Evolutionary conservation across 2,113 vertebrate genomes (phyloP).

Genomic region (Etheostoma cragini): DNA sequence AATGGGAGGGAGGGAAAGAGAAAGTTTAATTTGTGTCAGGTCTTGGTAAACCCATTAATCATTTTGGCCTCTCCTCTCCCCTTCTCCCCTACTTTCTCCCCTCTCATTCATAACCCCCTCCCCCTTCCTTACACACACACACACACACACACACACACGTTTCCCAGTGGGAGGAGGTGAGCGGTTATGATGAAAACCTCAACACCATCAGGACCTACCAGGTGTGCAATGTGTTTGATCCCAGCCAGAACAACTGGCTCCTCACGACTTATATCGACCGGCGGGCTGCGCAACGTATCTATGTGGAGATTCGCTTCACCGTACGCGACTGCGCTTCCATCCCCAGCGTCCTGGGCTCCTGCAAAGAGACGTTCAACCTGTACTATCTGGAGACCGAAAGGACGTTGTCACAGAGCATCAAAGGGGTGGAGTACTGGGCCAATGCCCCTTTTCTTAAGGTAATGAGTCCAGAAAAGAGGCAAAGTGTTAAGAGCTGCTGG

Average conservation of each 20-base stretch:
- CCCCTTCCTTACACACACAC: background rate
- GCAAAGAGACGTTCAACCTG: slow-evolving; percentile 99
- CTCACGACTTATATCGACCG: slow-evolving; percentile 96
- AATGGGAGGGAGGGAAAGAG: slow-evolving; percentile 53
- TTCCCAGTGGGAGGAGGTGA: slow-evolving; percentile 96
- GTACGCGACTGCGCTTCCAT: slow-evolving; percentile 98
- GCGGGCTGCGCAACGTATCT: slow-evolving; percentile 93
- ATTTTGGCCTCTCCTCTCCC: slow-evolving; percentile 51
- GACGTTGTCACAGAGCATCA: slow-evolving; percentile 88
- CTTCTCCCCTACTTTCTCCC: slow-evolving; percentile 16
- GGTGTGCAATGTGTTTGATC: slow-evolving; percentile 99
- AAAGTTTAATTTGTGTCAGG: slow-evolving; percentile 79
- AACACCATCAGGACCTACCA: slow-evolving; percentile 98
- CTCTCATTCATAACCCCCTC: slow-evolving; percentile 9
- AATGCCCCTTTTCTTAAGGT: slow-evolving; percentile 97
- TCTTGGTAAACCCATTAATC: slow-evolving; percentile 80
- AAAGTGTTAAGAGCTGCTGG: background rate
- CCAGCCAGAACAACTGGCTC: slow-evolving; percentile 99
- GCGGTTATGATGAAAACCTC: slow-evolving; percentile 96
- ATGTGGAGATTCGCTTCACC: slow-evolving; percentile 98
- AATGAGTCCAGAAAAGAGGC: background rate
- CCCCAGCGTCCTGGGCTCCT: slow-evolving; percentile 95
- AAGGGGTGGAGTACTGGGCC: slow-evolving; percentile 93
- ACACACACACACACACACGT: slow-evolving; percentile 7
- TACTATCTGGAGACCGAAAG: slow-evolving; percentile 97